Evolutionary conservation across 2,113 vertebrate species (phyloP), one percentile per base, ranked within the genome.

Genomic region (Epinephelus lanceolatus): DNA sequence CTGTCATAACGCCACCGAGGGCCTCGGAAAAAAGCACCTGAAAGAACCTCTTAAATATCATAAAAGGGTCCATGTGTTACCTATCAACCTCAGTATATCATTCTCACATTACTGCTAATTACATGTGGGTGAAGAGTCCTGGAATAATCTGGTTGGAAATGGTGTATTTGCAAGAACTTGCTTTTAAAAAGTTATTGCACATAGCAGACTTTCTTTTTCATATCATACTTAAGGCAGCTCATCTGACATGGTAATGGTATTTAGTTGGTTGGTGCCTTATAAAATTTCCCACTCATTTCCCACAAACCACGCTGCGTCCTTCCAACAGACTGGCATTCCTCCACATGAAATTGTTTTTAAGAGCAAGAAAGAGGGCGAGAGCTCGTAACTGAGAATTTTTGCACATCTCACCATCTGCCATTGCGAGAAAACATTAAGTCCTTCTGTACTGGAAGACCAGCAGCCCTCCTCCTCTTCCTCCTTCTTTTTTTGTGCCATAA

Each of bases 321-420:
- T 62, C 62, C 27, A 47, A 61, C 27, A 55, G 21, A 1, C 56
- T 85, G 76, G 61, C 69, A 61, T 61, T 52, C 49, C 25, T 63
- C 55, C 42, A 40, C 61, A 62, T n/a, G 4, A 30, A 65, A 88
- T 81, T 79, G 55, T 52, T 33, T 45, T 73, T 69, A 73, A 82
- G 33, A 80, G 30, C 49, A 74, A 76, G 56, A 60, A 72, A 74
- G 66, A 37, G 45, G 62, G 68, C 4, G 62, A 81, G 72, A 75
- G 21, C 68, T 84, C 53, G 40, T 51, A 63, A 60, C 59, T 72
- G 76, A 57, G 5, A 67, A 25, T 75, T 80, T 55, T 87, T 72
- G 55, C 82, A 78, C 77, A 76, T 84, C 80, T 87, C 67, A 59
- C 90, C 90, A 93, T 92, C 86, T 93, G 89, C 84, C 80, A 67